Conservation (phyloP, 2,113 vertebrate species). For the Silurus glanis region DNA sequence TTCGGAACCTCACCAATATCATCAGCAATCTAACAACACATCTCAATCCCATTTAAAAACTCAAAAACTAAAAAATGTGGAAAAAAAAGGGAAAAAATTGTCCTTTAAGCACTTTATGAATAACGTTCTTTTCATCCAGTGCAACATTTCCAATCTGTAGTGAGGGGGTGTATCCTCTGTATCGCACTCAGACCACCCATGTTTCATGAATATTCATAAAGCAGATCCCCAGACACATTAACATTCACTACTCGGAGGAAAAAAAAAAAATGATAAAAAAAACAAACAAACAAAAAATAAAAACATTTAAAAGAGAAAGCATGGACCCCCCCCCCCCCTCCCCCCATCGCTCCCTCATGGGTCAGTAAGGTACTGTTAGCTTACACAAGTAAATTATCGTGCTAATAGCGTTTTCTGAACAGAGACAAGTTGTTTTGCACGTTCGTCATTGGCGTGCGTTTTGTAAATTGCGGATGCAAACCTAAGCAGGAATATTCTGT, state of each 20-base stretch:
- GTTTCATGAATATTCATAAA: constrained; percentile 11
- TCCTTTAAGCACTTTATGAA: too few relatives aligned
- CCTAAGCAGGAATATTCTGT: too few relatives aligned
- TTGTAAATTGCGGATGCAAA: neutral
- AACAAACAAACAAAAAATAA: too few relatives aligned
- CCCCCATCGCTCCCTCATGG: neutral
- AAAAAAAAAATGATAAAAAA: neutral
- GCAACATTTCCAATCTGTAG: neutral
- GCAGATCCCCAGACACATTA: neutral
- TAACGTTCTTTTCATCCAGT: neutral
- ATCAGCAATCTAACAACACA: too few relatives aligned
- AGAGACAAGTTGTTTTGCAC: neutral
- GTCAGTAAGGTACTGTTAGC: neutral
- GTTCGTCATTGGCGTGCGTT: too few relatives aligned
- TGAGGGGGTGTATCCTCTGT: neutral
- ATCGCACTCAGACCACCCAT: neutral
- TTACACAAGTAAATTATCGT: neutral
- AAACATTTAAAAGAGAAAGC: neutral
- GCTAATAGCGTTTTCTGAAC: neutral
- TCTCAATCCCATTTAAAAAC: too few relatives aligned
- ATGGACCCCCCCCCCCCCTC: too few relatives aligned
- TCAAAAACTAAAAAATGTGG: too few relatives aligned
- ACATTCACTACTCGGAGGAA: neutral
- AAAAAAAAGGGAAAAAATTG: too few relatives aligned
- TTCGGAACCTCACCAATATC: too few relatives aligned